Percentiles rank a stretch among this genome's conserved stretches.
Conservation (phyloP, 2,888 invertebrate species). For the Dynastes hyllus region DNA sequence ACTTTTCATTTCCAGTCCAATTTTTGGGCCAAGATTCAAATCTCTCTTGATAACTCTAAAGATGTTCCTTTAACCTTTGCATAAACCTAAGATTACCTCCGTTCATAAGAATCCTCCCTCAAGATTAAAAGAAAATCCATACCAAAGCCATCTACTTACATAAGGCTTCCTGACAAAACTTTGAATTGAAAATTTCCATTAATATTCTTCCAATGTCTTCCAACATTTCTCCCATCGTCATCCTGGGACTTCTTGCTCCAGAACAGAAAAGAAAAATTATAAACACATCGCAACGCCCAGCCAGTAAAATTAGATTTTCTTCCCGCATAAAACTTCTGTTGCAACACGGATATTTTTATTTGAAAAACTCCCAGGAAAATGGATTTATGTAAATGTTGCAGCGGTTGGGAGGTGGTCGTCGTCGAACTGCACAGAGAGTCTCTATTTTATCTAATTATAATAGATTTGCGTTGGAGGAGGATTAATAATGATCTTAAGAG, state of each 20-base stretch:
- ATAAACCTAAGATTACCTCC: too few relatives aligned
- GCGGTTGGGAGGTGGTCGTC: neutral
- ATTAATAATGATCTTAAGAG: too few relatives aligned
- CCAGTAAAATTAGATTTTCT: constrained; percentile 14
- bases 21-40: too few relatives aligned
- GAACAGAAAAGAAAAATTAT: neutral
- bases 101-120: too few relatives aligned
- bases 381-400: neutral
- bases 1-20: too few relatives aligned
- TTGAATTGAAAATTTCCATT: neutral
- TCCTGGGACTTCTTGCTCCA: neutral
- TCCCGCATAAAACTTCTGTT: neutral
- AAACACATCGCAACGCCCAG: neutral
- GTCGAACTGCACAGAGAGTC: neutral
- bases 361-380: neutral
- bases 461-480: too few relatives aligned
- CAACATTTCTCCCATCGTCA: neutral
- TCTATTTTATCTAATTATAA: too few relatives aligned
- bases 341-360: neutral
- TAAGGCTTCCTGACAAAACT: too few relatives aligned
- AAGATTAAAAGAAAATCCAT: too few relatives aligned
- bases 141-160: too few relatives aligned
- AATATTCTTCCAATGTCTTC: constrained; percentile 7
- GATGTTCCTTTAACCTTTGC: too few relatives aligned
- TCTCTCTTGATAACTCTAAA: too few relatives aligned